Evolutionary conservation across 2,113 vertebrate species (phyloP), one percentile per base, ranked within the genome.

Genomic region (Tragelaphus imberbis): DNA sequence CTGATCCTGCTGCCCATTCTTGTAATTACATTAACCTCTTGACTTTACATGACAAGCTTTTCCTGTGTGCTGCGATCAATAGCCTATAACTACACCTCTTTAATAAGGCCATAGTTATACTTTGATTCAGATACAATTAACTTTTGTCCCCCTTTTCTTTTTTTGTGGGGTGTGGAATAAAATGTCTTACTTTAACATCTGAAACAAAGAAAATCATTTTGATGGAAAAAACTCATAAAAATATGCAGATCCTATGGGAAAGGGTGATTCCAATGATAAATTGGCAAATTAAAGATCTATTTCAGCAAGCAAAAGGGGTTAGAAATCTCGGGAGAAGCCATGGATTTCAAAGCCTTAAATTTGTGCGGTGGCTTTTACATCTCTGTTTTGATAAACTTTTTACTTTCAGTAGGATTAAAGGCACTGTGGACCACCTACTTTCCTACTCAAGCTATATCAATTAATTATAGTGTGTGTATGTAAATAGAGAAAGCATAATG

Each of bases 1-100:
- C 98, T 99, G 99, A 99, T 99, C 99, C 98, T 98, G 98, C 98
- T 98, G 98, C 99, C 99, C 98, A 97, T 98, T 99, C 99, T 99
- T 99, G 99, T 99, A 99, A 99, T 99, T 99, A 99, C 99, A 99
- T 99, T 99, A 99, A 99, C 99, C 99, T 99, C 98, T 98, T 98
- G 99, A 99, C 99, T 99, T 98, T 98, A 99, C 99, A 99, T 99
- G 99, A 99, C 99, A 99, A 99, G 99, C 98, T 99, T 99, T 99
- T 99, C 99, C 99, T 99, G 98, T 98, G 98, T 93, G 84, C 98
- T 98, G 97, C 97, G 95, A 99, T 99, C 99, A 99, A 99, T 99
- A 99, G 99, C 98, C 98, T 98, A 99, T 98, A 99, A 99, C 98
- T 98, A 98, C 97, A 98, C 99, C 98, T 99, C 98, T 99, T 99